Evolutionary conservation across 2,888 invertebrate genomes (phyloP).

Genomic region (Hirtodrosophila histrioides): DNA sequence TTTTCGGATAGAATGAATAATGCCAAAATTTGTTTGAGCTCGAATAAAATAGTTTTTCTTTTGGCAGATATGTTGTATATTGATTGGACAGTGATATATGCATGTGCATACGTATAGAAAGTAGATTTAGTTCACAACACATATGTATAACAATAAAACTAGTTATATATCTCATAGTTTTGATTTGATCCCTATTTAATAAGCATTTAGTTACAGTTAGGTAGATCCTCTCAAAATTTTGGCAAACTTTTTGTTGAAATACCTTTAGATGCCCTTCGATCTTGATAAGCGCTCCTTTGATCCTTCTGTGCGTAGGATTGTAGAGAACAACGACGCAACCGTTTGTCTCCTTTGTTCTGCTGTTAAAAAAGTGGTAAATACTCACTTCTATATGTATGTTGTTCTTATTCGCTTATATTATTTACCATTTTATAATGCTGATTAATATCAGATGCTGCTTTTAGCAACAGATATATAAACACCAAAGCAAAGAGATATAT

Average conservation of each 20-base stretch:
- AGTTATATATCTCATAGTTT: slow-evolving; percentile 11
- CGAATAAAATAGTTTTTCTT: neutral
- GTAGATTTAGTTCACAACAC: slow-evolving; percentile 52
- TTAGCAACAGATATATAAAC: slow-evolving; percentile 82
- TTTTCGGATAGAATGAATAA: slow-evolving; percentile 8
- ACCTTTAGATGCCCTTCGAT: slow-evolving; percentile 83
- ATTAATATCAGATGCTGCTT: slow-evolving; percentile 83
- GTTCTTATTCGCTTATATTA: neutral
- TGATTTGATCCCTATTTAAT: slow-evolving; percentile 53
- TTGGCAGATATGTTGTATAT: slow-evolving; percentile 51
- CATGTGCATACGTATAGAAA: slow-evolving; percentile 15
- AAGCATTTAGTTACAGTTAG: slow-evolving; percentile 45
- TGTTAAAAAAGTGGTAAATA: slow-evolving; percentile 33
- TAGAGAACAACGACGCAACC: slow-evolving; percentile 81
- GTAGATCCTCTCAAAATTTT: slow-evolving; percentile 67
- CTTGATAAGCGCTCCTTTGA: slow-evolving; percentile 65
- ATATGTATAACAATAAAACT: slow-evolving; percentile 41
- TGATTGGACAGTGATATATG: slow-evolving; percentile 20
- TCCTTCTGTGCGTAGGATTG: slow-evolving; percentile 82
- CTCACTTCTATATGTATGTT: neutral
- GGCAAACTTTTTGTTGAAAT: slow-evolving; percentile 81
- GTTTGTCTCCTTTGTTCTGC: slow-evolving; percentile 81
- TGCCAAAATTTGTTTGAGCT: too few relatives aligned
- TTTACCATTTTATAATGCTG: slow-evolving; percentile 83
- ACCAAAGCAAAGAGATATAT: slow-evolving; percentile 83